phyloP scores from a whole-genome alignment of 35 echinoderm and acorn worm genomes.

The Strongylocentrotus purpuratus region DNA sequence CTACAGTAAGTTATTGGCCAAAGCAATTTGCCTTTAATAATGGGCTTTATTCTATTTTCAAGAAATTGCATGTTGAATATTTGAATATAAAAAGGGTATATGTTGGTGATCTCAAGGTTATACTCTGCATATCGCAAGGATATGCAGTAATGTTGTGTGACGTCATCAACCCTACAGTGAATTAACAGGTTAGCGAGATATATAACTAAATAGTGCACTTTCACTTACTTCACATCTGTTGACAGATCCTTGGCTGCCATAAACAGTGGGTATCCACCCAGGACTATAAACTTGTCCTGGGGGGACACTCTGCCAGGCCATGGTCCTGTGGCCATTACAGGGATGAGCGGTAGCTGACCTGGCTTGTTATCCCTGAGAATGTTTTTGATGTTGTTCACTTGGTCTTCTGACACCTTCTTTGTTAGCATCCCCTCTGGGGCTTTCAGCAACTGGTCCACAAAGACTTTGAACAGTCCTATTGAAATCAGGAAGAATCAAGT shows the following conservation, averaged over 20 bases:
- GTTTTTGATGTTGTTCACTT: not conserved
- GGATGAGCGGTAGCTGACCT: not conserved
- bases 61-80: no score
- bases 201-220: no score
- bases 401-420: not conserved
- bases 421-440: not conserved
- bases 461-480: not conserved
- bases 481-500: no score
- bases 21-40: no score
- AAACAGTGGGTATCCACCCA: not conserved
- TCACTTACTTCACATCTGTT: slow-evolving; percentile 12
- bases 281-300: not conserved
- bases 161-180: no score
- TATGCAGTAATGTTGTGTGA: no score
- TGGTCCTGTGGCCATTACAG: not conserved
- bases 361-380: not conserved
- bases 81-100: no score
- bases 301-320: not conserved
- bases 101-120: no score
- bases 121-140: no score
- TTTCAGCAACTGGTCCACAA: not conserved
- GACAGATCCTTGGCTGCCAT: not conserved
- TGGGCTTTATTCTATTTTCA: no score
- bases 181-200: no score
- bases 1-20: no score